Evolutionary conservation across 2,888 invertebrate species (phyloP), one percentile per base, ranked within the genome.

Genomic region (Eledona agricola): DNA sequence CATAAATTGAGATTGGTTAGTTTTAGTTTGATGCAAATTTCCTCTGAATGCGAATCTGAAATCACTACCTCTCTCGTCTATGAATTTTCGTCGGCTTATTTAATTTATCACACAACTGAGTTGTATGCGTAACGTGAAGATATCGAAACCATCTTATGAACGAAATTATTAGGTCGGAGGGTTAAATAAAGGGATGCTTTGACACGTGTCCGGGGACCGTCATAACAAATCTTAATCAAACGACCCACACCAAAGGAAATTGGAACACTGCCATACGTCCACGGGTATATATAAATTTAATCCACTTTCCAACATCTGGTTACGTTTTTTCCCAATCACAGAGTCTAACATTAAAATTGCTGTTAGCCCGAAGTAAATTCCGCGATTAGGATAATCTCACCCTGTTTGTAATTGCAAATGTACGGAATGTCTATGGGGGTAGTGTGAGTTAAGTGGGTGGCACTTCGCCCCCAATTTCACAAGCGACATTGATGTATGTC

Each of bases 401-500:
- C 53, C 49, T 58, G 55, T 54, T 52, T 55, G 22, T 62, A 62
- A 62, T 62, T 59, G 58, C 46, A 56, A 57, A 57, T 47, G 42
- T 49, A 52, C 25, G 25, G n/a, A n/a, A n/a, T n/a, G 45, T 38
- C 32, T 51, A 19, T 15, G 51, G 20, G 31, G 52, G 43, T 19
- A 37, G 20, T 51, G 34, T 47, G 45, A 46, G 45, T 42, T 26
- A 40, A 22, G 51, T 58, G 62, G 60, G 62, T 58, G 64, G 58
- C 43, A 37, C 35, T 46, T 62, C 59, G 61, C 64, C 66, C 65
- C 54, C 45, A 31, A 58, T 63, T 65, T 62, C 64, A 64, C 58
- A 55, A 60, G 59, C 65, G 69, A 71, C 67, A 66, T 62, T 70
- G 71, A 72, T 71, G 67, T 69, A 71, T 71, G 70, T 68, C 62